Conservation (phyloP, 2,113 vertebrate species). For the Trogon surrucura region DNA sequence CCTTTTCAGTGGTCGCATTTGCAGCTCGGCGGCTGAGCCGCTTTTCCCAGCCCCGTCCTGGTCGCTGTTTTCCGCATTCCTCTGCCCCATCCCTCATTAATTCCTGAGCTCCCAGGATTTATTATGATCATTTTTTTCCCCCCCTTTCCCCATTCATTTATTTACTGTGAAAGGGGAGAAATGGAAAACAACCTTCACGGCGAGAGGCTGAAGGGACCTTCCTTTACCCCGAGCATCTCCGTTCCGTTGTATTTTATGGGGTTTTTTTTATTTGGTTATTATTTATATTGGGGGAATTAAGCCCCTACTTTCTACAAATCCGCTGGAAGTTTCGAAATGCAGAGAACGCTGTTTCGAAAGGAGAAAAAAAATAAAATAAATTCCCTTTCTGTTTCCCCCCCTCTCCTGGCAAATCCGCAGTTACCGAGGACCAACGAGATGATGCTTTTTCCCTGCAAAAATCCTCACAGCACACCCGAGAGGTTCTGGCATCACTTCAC, state of each 20-base stretch:
- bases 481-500: not conserved
- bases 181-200: fast-evolving
- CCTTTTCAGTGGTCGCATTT: not conserved
- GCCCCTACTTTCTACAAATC: not conserved
- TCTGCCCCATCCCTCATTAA: not conserved
- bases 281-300: not conserved
- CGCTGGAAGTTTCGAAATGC: not conserved
- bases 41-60: not conserved
- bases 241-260: not conserved
- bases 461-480: not conserved
- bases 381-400: not conserved
- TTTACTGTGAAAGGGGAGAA: not conserved
- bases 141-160: not conserved
- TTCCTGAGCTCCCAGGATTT: not conserved
- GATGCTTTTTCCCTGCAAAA: not conserved
- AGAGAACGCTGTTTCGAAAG: not conserved
- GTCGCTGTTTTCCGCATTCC: not conserved
- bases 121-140: not conserved
- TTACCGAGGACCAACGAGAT: not conserved
- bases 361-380: not conserved
- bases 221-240: not conserved
- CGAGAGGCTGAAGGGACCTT: not conserved
- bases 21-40: not conserved
- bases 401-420: not conserved
- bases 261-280: not conserved